Percentiles rank a stretch among this genome's conserved stretches.
phyloP scores from a whole-genome alignment of 1,140 invertebrate genomes.

The Gonioctena quinquepunctata region DNA sequence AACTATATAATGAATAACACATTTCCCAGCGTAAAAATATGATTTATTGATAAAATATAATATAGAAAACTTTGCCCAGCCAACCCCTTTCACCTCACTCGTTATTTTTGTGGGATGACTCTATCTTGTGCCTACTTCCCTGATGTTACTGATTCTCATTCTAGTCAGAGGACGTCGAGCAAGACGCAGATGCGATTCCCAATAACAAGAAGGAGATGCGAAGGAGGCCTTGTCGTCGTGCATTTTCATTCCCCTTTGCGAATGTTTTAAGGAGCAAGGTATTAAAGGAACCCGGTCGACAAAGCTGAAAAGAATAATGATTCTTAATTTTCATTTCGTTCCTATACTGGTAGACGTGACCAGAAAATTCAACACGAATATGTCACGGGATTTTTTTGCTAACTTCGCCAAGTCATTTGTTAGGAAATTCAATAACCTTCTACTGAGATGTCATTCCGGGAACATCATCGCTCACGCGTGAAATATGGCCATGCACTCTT shows the following conservation, averaged over 20 bases:
- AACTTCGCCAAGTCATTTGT: conserved; percentile 53
- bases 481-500: conserved; percentile 42
- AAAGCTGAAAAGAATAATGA: conserved; percentile 57
- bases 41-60: too few species aligned
- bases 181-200: conserved; percentile 50
- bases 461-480: conserved; percentile 53
- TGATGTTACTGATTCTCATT: conserved; percentile 43
- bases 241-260: conserved; percentile 47
- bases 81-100: background rate
- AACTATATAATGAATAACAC: too few species aligned
- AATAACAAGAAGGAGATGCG: conserved; percentile 44
- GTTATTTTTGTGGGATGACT: background rate
- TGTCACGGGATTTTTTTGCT: conserved; percentile 52
- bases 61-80: too few species aligned
- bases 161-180: conserved; percentile 31
- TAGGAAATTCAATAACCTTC: conserved; percentile 55
- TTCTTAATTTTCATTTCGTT: conserved; percentile 58
- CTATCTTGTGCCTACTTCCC: conserved; percentile 24
- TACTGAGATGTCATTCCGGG: conserved; percentile 52
- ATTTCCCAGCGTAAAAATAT: too few species aligned
- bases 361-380: conserved; percentile 49
- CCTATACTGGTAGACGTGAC: conserved; percentile 53
- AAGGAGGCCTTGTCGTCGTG: conserved; percentile 31
- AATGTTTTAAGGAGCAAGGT: conserved; percentile 54
- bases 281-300: conserved; percentile 50